These are phyloP conservation scores for Zalophus californianus DNA, from an alignment of 2,797 vertebrate genomes.

Conservation along the genomic window DNA sequence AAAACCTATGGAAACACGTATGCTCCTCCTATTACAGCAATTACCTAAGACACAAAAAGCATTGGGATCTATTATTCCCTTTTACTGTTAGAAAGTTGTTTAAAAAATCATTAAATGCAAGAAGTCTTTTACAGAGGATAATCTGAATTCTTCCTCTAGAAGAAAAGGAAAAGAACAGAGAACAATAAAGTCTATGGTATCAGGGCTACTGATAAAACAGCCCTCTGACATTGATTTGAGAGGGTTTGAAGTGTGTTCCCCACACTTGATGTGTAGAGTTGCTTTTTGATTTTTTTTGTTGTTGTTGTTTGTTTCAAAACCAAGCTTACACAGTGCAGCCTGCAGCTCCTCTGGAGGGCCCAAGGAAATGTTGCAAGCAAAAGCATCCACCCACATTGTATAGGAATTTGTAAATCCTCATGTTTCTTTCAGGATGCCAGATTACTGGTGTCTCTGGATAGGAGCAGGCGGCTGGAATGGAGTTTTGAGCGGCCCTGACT, in stretches of 20 bases:
- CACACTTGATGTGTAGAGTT: not conserved
- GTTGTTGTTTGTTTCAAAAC: not conserved
- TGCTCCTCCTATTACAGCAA: conserved; percentile 59
- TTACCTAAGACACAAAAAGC: conserved; percentile 74
- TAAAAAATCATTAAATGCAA: not conserved
- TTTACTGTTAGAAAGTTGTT: not conserved
- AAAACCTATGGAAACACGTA: not conserved
- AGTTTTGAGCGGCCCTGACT: not conserved
- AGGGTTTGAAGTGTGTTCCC: conserved; percentile 78
- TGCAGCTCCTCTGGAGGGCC: fast-evolving
- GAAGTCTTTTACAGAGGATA: not conserved
- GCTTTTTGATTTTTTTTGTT: not conserved
- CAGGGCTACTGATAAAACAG: not conserved
- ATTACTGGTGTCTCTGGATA: not conserved
- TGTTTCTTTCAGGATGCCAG: conserved; percentile 47
- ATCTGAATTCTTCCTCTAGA: not conserved
- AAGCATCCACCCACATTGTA: conserved; percentile 38
- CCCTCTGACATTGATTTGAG: conserved; percentile 64
- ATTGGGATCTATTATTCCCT: conserved; percentile 62
- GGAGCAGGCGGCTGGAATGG: conserved; percentile 9
- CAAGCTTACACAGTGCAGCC: fast-evolving
- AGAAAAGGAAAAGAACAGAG: not conserved
- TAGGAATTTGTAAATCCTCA: conserved; percentile 6
- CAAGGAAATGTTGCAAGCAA: conserved; percentile 15
- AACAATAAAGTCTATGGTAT: not conserved